phyloP scores from a whole-genome alignment of 2,888 invertebrate species.

The Galerucella pusilla region DNA sequence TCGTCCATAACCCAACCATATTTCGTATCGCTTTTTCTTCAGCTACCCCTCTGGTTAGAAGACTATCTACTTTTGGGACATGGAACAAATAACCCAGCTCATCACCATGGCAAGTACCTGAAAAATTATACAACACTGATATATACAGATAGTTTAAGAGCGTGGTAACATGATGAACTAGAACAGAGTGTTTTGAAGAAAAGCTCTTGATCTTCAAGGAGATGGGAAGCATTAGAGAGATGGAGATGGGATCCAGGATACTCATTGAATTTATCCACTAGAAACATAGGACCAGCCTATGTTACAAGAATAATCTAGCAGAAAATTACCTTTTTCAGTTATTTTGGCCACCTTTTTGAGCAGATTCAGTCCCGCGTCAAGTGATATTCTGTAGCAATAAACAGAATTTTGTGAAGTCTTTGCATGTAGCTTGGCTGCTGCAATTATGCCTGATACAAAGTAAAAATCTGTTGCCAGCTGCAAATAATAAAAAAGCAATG shows the following conservation, averaged over 20 bases:
- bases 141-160: too few relatives aligned
- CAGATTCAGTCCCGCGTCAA: slow-evolving; percentile 34
- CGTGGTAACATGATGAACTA: too few relatives aligned
- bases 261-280: background rate
- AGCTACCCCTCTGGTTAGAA: slow-evolving; percentile 24
- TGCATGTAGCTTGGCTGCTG: slow-evolving; percentile 20
- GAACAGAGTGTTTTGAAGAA: too few relatives aligned
- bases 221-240: too few relatives aligned
- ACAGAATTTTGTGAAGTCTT: slow-evolving; percentile 33
- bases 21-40: slow-evolving; percentile 46
- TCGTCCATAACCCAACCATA: slow-evolving; percentile 53
- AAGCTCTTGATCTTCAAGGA: too few relatives aligned
- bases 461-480: slow-evolving; percentile 26
- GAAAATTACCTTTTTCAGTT: slow-evolving; percentile 23
- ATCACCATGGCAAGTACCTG: slow-evolving; percentile 52
- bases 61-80: slow-evolving; percentile 21
- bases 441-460: slow-evolving; percentile 33
- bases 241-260: too few relatives aligned
- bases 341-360: slow-evolving; percentile 23
- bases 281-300: too few relatives aligned
- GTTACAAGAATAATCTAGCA: background rate
- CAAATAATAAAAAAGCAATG: slow-evolving; percentile 2
- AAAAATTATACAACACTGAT: slow-evolving; percentile 17
- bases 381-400: slow-evolving; percentile 35
- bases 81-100: slow-evolving; percentile 52